These are phyloP conservation scores for Phocides pigmalion DNA, from an alignment of 1,140 invertebrate species.

Conservation along the genomic window DNA sequence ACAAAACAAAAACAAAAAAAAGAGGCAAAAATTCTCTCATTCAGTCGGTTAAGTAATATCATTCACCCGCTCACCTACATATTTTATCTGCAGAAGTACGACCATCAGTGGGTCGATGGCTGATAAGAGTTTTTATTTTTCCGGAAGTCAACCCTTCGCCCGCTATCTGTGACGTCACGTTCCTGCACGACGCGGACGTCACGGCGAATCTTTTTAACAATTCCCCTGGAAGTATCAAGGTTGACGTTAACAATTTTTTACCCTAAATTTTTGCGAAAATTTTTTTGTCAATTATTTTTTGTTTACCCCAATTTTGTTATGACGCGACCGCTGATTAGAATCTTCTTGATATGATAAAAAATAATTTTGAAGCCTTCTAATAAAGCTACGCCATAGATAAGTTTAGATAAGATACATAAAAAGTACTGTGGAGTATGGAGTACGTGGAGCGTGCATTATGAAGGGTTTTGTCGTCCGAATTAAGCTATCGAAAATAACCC, in stretches of 20 bases:
- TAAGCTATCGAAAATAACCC: too few relatives aligned
- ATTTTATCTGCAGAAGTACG: conserved; percentile 18
- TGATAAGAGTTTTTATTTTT: conserved; percentile 34
- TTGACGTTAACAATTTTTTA: conserved; percentile 12
- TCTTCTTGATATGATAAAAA: too few relatives aligned
- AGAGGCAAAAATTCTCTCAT: neutral
- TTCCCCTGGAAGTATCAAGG: conserved; percentile 26
- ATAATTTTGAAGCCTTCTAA: too few relatives aligned
- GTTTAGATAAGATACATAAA: too few relatives aligned
- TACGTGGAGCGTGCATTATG: too few relatives aligned
- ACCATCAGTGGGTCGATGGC: conserved; percentile 10
- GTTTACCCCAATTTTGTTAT: too few relatives aligned
- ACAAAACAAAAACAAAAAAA: neutral
- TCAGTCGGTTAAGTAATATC: conserved; percentile 18
- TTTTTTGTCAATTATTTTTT: too few relatives aligned
- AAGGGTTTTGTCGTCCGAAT: too few relatives aligned
- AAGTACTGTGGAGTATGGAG: too few relatives aligned
- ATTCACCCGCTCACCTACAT: conserved; percentile 27
- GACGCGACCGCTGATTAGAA: too few relatives aligned
- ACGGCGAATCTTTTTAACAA: conserved; percentile 27
- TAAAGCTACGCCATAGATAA: too few relatives aligned
- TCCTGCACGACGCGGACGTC: conserved; percentile 15
- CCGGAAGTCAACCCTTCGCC: conserved; percentile 33
- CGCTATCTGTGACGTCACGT: conserved; percentile 33
- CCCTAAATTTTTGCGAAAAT: neutral